Base-by-base conservation (phyloP, 2,888 invertebrate species). In the Sialis fuliginosa region DNA sequence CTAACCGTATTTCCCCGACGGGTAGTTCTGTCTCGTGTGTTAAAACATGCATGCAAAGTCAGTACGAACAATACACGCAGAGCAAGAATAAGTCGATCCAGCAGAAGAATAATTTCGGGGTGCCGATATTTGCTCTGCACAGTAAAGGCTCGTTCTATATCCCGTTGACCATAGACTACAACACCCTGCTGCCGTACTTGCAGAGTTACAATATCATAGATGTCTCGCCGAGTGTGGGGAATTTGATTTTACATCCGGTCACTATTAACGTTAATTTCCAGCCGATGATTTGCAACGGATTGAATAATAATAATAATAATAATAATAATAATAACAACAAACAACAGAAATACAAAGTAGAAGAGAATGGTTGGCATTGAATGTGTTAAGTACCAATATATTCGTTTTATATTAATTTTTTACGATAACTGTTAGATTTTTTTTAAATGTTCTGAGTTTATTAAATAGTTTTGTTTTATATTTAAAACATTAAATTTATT, bases 121-220 rank as follows among this genome's bases (percentile, higher is more conserved):
- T 92, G 44, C 92, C 93, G 0, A 83, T 91, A 37, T 93, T 93
- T 63, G 91, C 89, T 4, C 69, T 93, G 35, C 90, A 92, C 62
- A 76, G 89, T n/a, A 79, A 81, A 52, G 91, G 92, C 39, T 74
- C 79, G 43, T 92, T 84, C 65, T 93, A 93, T 67, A 76, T 93
- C 47, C 92, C 93, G 1, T 66, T 92, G 50, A 82, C 81, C 52
- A 71, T 91, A 46, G 88, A 88, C 55, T 79, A 81, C 56, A 72
- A 80, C 44, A 70, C 81, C 35, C 62, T 90, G 45, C 63, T 79
- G 58, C 81, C 86, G 1, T 79, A 79, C 58, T 66, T 85, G 30
- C 77, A 77, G 43, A 69, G 74, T 5, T 68, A 67, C 56, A 72
- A 76, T 63, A 63, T 72, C 51, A 61, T 77, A 48, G 75, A 75